Evolutionary conservation across 2,797 vertebrate genomes (phyloP), one percentile per base, ranked within the genome.

Genomic region (Coregonus suidteri): DNA sequence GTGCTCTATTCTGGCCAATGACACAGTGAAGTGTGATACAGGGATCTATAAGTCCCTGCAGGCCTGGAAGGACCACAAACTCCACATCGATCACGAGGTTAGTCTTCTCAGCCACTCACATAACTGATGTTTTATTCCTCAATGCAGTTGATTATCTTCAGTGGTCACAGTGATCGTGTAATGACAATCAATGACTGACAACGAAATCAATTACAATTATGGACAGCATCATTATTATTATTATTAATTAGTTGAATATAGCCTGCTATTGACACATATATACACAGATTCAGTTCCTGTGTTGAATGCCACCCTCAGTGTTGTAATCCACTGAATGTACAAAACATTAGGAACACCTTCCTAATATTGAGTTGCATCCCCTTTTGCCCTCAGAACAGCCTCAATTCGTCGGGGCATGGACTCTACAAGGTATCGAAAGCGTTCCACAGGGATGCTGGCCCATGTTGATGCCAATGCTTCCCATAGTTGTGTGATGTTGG

Each of bases 51-150:
- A 94, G 87, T 96, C 96, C 14, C 93, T 99, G 75, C 97, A 98
- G 88, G 98, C 98, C 52, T 99, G 97, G 98, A 99, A 98, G 84
- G 98, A 99, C 88, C 98, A 99, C 91, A 98, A 98, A 84, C 93
- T 98, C 66, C 97, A 98, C 84, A 97, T 99, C 0, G 98, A 99
- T 91, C 97, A 98, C 0, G 97, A 99, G 96, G 98, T 97, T 77
- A 85, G 88, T 7, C 37, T 41, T 25, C 20, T 34, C 30, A 56
- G 56, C 15, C 18, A 59, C 25, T 30, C 54, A 62, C 35, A 76
- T 62, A 68, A 37, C 34, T n/a, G 18, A 59, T 59, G 7, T 25
- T 25, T 64, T 64, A 11, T 25, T 64, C 20, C 20, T 6, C 11
- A 25, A 25, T 4, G 59, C 59, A 30, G 16, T 64, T 64, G 9